A percentile compares a stretch with the other conserved stretches of the same genome.
These are phyloP conservation scores for Zaprionus ornatus DNA, from an alignment of 1,140 invertebrate species.

Conservation along the genomic window DNA sequence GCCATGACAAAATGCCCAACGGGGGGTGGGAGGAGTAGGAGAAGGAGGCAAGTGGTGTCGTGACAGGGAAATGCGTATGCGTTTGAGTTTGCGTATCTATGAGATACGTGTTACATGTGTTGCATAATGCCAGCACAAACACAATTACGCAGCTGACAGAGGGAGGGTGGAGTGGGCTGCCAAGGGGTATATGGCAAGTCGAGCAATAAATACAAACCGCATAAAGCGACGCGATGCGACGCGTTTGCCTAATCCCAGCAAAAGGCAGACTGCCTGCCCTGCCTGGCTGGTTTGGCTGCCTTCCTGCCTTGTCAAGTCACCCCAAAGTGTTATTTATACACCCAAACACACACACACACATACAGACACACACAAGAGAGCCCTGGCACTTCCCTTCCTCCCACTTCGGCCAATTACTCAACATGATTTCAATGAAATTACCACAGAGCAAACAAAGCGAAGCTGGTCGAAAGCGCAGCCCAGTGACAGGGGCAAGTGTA, in stretches of 20 bases:
- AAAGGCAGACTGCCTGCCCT: constrained; percentile 2
- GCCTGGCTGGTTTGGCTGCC: neutral
- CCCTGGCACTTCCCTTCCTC: neutral
- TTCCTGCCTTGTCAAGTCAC: constrained; percentile 38
- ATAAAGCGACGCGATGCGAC: constrained; percentile 69
- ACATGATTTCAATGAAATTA: constrained; percentile 84
- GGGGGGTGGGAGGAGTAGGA: neutral
- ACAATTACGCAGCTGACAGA: constrained; percentile 61
- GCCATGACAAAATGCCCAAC: constrained; percentile 49
- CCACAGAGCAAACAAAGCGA: constrained; percentile 48
- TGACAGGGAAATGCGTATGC: neutral
- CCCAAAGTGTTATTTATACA: constrained; percentile 72
- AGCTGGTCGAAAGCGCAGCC: constrained; percentile 29
- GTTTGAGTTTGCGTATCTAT: constrained; percentile 59
- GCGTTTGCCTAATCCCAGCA: constrained; percentile 58
- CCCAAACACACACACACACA: constrained; percentile 45
- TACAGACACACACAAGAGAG: neutral
- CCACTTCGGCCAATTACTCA: constrained; percentile 76
- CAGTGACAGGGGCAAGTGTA: neutral
- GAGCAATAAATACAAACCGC: constrained; percentile 83
- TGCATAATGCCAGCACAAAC: constrained; percentile 64
- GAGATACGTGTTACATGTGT: constrained; percentile 80
- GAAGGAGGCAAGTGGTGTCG: neutral
- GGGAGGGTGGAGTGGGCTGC: neutral
- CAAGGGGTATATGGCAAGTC: constrained; percentile 23